Conservation (phyloP, 2,113 vertebrate genomes). For the Datnioides undecimradiatus region DNA sequence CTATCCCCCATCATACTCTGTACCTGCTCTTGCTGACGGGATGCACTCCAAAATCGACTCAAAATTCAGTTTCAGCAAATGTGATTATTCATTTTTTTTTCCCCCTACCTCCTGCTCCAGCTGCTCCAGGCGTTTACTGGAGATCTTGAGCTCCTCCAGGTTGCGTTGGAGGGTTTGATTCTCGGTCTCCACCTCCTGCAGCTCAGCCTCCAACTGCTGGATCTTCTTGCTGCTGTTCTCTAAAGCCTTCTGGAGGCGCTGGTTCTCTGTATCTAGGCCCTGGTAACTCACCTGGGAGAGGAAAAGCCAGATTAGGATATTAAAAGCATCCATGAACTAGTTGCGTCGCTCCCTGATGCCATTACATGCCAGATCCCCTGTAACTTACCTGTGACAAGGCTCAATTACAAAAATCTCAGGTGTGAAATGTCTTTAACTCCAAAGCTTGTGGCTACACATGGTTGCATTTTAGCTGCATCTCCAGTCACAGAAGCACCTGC, state of each 20-base stretch:
- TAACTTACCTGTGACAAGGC: constrained; percentile 8
- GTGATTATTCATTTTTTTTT: not conserved
- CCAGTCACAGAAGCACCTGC: not conserved
- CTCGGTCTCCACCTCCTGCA: constrained; percentile 94
- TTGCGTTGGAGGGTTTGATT: constrained; percentile 94
- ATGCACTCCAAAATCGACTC: not conserved
- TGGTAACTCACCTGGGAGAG: constrained; percentile 90
- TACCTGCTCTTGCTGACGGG: not conserved
- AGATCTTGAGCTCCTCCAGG: constrained; percentile 97
- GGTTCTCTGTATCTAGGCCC: constrained; percentile 97
- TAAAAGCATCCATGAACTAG: constrained; percentile 59
- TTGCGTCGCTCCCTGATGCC: constrained; percentile 49
- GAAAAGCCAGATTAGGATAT: constrained; percentile 45
- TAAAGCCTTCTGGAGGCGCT: constrained; percentile 94
- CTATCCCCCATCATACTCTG: not conserved
- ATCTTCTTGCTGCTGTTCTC: constrained; percentile 98
- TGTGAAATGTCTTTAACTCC: no score
- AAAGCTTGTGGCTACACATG: not conserved
- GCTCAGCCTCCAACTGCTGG: constrained; percentile 93
- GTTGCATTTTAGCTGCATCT: not conserved
- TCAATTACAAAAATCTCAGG: not conserved
- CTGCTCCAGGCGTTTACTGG: constrained; percentile 95
- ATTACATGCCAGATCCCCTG: not conserved
- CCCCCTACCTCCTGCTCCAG: constrained; percentile 89
- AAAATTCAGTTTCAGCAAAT: not conserved